phyloP scores from a whole-genome alignment of 1,140 invertebrate species.

The Hormaphis cornu region DNA sequence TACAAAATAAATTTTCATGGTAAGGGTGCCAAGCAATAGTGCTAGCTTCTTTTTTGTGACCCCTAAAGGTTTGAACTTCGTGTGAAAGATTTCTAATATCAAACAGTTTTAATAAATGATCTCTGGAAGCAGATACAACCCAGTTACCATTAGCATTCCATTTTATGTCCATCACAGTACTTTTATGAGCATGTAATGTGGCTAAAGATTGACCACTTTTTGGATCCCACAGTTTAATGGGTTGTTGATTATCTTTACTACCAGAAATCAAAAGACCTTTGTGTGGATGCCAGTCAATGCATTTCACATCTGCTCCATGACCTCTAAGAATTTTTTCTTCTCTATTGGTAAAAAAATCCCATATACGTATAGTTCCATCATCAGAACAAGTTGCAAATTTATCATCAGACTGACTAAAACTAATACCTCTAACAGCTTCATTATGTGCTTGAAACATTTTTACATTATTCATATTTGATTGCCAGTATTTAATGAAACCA shows the following conservation, averaged over 20 bases:
- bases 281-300: conserved; percentile 98
- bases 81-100: conserved; percentile 89
- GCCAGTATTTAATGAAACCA: conserved; percentile 99
- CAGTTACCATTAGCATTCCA: conserved; percentile 99
- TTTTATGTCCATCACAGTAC: conserved; percentile 96
- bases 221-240: conserved; percentile 99
- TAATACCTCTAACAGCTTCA: conserved; percentile 96
- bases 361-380: conserved; percentile 95
- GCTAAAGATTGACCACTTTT: conserved; percentile 81
- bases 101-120: conserved; percentile 96
- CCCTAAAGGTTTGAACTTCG: conserved; percentile 92
- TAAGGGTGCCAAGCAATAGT: conserved; percentile 96
- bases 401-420: conserved; percentile 96
- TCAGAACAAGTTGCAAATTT: conserved; percentile 99
- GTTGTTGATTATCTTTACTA: conserved; percentile 99
- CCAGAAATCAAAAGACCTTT: conserved; percentile 95
- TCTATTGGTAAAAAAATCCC: conserved; percentile 95
- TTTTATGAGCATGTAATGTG: conserved; percentile 95
- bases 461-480: conserved; percentile 99
- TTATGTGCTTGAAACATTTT: conserved; percentile 99
- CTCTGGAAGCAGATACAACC: conserved; percentile 95
- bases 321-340: conserved; percentile 94
- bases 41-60: conserved; percentile 97
- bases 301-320: conserved; percentile 98
- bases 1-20: conserved; percentile 91